Evolutionary conservation across 2,888 invertebrate genomes (phyloP).

Genomic region (Tyria jacobaeae): DNA sequence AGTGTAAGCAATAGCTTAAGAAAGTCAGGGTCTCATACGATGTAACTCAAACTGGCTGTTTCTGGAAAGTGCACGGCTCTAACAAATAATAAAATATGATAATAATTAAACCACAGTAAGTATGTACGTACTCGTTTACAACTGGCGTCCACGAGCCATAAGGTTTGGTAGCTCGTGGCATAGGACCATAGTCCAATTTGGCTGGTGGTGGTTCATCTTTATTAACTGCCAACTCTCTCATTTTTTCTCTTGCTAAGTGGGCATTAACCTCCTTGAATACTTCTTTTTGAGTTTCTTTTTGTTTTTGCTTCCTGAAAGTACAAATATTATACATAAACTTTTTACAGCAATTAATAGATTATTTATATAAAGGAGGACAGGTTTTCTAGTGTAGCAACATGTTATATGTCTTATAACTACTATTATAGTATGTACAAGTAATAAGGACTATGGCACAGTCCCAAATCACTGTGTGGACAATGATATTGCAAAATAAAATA

Average conservation of each 20-base stretch:
- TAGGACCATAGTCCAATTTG: conserved; percentile 77
- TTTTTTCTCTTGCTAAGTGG: conserved; percentile 78
- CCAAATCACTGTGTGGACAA: no score
- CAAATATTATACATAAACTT: background rate
- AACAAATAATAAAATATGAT: no score
- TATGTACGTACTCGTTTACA: conserved; percentile 83
- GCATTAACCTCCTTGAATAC: conserved; percentile 71
- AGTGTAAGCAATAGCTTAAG: no score
- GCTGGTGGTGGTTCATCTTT: conserved; percentile 59
- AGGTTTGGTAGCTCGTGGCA: conserved; percentile 87
- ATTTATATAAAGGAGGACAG: no score
- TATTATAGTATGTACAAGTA: no score
- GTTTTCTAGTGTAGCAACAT: no score
- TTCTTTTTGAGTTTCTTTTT: conserved; percentile 73
- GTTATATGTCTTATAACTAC: no score
- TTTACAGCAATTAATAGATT: background rate
- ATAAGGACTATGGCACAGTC: no score
- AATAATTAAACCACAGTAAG: background rate
- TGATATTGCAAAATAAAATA: no score
- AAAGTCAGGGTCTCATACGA: no score
- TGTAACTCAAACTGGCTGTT: no score
- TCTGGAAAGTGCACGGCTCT: no score
- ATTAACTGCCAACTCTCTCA: conserved; percentile 79
- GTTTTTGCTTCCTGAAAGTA: conserved; percentile 66
- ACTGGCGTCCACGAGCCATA: conserved; percentile 93